These are phyloP conservation scores for Pelosia muscerda DNA, from an alignment of 2,888 invertebrate species.

Conservation along the genomic window DNA sequence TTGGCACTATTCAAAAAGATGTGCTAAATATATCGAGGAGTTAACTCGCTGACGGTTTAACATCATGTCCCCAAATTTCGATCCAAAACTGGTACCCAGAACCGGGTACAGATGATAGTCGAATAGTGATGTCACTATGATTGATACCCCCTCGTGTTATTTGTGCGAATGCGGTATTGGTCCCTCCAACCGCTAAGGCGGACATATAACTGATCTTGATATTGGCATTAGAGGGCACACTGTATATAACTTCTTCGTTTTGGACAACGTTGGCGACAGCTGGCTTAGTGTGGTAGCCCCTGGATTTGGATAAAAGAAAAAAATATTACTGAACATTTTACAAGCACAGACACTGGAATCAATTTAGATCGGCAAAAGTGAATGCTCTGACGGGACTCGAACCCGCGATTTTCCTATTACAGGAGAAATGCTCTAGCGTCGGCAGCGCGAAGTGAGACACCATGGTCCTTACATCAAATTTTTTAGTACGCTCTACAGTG, in stretches of 20 bases:
- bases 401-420: too few species aligned
- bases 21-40: too few species aligned
- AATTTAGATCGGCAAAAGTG: too few species aligned
- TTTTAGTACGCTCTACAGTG: too few species aligned
- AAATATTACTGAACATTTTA: too few species aligned
- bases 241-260: not conserved
- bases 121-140: not conserved
- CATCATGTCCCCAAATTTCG: conserved; percentile 5
- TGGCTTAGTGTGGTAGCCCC: not conserved
- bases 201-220: not conserved
- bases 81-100: not conserved
- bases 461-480: too few species aligned
- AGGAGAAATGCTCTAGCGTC: too few species aligned
- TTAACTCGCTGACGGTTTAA: too few species aligned
- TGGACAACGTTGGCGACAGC: not conserved
- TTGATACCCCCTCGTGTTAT: not conserved
- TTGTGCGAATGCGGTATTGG: not conserved
- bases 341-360: too few species aligned
- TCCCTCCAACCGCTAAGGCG: not conserved
- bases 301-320: not conserved
- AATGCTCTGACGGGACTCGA: too few species aligned
- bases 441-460: too few species aligned
- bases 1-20: too few species aligned
- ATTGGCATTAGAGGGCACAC: accelerated
- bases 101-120: not conserved